Base-by-base conservation (phyloP, 2,888 invertebrate species). In the Thereva nobilitata region DNA sequence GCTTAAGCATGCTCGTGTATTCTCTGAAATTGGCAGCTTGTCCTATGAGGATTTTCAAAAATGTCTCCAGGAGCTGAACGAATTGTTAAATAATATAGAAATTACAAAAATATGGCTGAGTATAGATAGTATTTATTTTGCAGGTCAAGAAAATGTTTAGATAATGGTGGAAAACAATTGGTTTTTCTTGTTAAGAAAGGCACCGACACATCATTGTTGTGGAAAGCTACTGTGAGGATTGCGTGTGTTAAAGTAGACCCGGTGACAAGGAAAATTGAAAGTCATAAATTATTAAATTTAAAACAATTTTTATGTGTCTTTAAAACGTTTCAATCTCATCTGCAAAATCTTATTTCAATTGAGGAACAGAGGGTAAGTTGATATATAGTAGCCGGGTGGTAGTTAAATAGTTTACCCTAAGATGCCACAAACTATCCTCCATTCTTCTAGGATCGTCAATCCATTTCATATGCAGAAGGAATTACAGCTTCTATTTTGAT, bases 171-270 rank as follows among this genome's bases (percentile, higher is more conserved):
- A 0, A 86, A 87, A 73, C 86, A 86, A 74, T 76, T 89, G 38
- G 77, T 87, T 45, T 89, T 89, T 79, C 84, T 85, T 53, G 83
- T 89, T 2, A 86, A 87, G 74, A 84, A 84, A 70, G 88, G 87
- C 3, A 85, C 86, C 4, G 88, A 88, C 75, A 80, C 84, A 0
- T 84, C 87, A 0, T 75, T 88, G 35, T 79, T 89, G 42, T 90
- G 90, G 90, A 89, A 88, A 75, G 87, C 86, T 0, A 87, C 87
- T 1, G 86, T 89, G 0, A 83, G 85, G 75, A 86, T 90, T 71
- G 86, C 85, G 38, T 87, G 87, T 73, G 83, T 86, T n/a, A 86
- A 85, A 79, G 78, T 86, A 38, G 83, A 87, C 75, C 82, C 84
- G 1, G 72, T 73, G 23, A 83, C 83, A 4, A 79, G 83, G 56